Evolutionary conservation across 2,888 invertebrate genomes (phyloP), one percentile per base, ranked within the genome.

Genomic region (Embidobia sp.): DNA sequence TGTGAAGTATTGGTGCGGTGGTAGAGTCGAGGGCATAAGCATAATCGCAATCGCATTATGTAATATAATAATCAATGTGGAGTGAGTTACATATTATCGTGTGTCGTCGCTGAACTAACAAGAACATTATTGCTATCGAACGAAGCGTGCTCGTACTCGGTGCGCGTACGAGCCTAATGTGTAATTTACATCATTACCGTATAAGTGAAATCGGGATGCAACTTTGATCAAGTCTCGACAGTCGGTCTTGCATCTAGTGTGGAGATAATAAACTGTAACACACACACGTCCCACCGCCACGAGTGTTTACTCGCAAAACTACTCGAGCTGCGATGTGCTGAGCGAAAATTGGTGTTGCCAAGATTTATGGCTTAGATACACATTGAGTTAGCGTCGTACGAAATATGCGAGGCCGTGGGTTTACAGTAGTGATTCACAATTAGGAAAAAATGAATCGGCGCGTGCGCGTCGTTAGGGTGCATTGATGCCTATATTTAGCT

Each of bases 151-250:
- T 42, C 69, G 35, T 33, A 33, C 49, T 42, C n/a, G 33, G 10
- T 10, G 35, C 27, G 27, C 40, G 42, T 22, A 44, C 44, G 18
- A 51, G 29, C 8, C 61, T 53, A 44, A 70, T 61, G 29, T 51
- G 51, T 53, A 61, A 61, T 61, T 70, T 61, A 61, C 70, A 61
- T 42, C 44, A 51, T 51, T 70, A 70, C 27, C 51, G 44, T 44
- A 31, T 61, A 61, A 42, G 70, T 37, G 35, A 51, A 70, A 61
- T 70, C 51, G 27, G 57, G 67, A 67, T 37, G 57, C 40, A 67
- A 67, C 67, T 67, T 67, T 67, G 57, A 67, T 67, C 67, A 48
- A 67, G 57, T 66, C 55, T 46, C 44, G 66, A 66, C 53, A 33
- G 51, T 13, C 64, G 53, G 53, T 53, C 53, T 35, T 18, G 51